Evolutionary conservation across 2,888 invertebrate genomes (phyloP), one percentile per base, ranked within the genome.

Genomic region (Amiota communis): DNA sequence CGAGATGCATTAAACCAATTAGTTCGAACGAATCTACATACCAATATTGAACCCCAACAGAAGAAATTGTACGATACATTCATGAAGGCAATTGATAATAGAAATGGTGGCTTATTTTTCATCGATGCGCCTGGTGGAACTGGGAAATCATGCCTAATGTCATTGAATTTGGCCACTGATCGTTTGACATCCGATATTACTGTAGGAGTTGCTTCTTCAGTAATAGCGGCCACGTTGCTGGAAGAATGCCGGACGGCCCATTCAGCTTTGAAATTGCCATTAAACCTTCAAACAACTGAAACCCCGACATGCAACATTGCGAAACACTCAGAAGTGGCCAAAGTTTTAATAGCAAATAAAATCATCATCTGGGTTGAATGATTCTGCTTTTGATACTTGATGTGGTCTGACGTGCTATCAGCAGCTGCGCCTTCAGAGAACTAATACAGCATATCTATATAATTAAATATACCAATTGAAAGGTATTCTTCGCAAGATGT

Each of bases 311-410:
- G 8, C 57, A 57, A 57, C 15, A 57, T 57, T 57, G 13, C 57
- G n/a, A 13, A 17, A 57, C 15, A 13, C 57, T 15, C n/a, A 15
- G 15, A 8, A 57, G n/a, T 57, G 57, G 57, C 53, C 23, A 65
- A 48, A 81, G 78, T 88, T 68, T 76, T 86, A 64, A 74, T 72
- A 70, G 71, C 76, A 73, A 81, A 80, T 61, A 78, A 77, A 77
- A 75, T 87, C 47, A 84, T 87, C 20, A 74, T 87, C 70, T 85
- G 83, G 81, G 78, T 80, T 74, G 79, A 81, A 75, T 80, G 79
- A n/a, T n/a, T n/a, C n/a, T n/a, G n/a, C n/a, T n/a, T n/a, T n/a
- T n/a, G n/a, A n/a, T n/a, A n/a, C n/a, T n/a, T n/a, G n/a, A n/a
- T n/a, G n/a, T n/a, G n/a, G n/a, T n/a, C n/a, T n/a, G n/a, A n/a